A percentile compares a stretch with the other conserved stretches of the same genome.
Conservation (phyloP, 1,140 invertebrate species). For the Drosophila burlai region DNA sequence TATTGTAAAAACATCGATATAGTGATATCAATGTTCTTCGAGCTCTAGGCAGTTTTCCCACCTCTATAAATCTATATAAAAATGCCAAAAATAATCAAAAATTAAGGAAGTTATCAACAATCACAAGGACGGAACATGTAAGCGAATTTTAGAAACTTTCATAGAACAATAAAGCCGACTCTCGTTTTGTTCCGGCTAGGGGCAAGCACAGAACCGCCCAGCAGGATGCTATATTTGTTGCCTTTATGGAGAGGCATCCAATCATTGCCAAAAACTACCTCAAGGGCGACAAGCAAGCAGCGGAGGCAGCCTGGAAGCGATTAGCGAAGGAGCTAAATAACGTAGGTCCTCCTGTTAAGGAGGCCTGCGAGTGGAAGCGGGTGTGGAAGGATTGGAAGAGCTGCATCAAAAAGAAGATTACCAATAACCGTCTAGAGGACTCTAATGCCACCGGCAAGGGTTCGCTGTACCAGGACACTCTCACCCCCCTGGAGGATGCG, state of each 20-base stretch:
- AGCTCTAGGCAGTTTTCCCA: neutral
- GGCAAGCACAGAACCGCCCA: slow-evolving; percentile 73
- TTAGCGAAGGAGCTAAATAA: slow-evolving; percentile 66
- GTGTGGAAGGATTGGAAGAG: slow-evolving; percentile 78
- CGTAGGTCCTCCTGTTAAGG: slow-evolving; percentile 64
- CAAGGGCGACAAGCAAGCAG: slow-evolving; percentile 67
- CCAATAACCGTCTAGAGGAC: slow-evolving; percentile 59
- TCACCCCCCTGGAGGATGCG: slow-evolving; percentile 66
- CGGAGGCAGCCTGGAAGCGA: slow-evolving; percentile 68
- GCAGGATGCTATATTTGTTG: slow-evolving; percentile 72
- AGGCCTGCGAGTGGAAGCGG: slow-evolving; percentile 63
- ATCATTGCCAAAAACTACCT: slow-evolving; percentile 69
- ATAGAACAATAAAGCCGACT: neutral
- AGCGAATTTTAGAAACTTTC: neutral
- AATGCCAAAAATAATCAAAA: neutral
- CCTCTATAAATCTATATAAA: slow-evolving; percentile 8
- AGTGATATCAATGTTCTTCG: neutral
- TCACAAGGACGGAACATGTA: neutral
- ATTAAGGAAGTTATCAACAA: neutral
- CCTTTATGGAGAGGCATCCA: slow-evolving; percentile 70
- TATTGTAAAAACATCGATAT: neutral
- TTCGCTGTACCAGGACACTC: slow-evolving; percentile 64
- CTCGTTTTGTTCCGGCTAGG: slow-evolving; percentile 18
- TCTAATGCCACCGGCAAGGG: slow-evolving; percentile 58
- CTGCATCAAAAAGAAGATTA: slow-evolving; percentile 69